These are phyloP conservation scores for Sorex fumeus DNA, from an alignment of 2,113 vertebrate genomes.

Conservation along the genomic window DNA sequence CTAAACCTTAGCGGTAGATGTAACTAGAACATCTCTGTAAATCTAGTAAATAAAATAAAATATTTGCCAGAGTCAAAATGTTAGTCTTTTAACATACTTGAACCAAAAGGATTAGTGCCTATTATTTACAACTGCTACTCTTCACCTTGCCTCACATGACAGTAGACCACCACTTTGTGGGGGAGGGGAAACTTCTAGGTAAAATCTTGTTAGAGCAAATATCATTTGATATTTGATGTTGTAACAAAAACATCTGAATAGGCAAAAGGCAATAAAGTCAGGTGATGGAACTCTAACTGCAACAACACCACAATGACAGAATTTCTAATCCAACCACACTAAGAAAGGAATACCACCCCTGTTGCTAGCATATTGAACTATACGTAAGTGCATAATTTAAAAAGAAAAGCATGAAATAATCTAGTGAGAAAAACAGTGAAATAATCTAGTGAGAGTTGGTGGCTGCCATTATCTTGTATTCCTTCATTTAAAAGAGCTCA, in stretches of 20 bases:
- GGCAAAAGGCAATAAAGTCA: neutral
- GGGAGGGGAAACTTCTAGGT: neutral
- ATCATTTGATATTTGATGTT: no score
- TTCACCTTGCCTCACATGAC: neutral
- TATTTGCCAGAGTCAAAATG: no score
- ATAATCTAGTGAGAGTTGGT: conserved; percentile 34
- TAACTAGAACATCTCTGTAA: conserved; percentile 44
- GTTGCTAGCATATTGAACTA: neutral
- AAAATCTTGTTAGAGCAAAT: conserved; percentile 36
- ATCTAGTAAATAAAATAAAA: conserved; percentile 3
- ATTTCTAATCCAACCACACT: neutral
- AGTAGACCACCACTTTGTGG: neutral
- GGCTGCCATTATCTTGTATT: neutral
- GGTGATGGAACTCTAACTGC: neutral
- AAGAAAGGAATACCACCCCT: neutral
- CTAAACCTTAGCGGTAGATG: neutral
- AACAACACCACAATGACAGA: neutral
- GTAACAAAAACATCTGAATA: conserved; percentile 23
- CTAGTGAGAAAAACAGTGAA: conserved; percentile 8
- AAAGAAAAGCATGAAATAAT: neutral
- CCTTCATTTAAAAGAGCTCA: conserved; percentile 24
- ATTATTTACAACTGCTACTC: neutral
- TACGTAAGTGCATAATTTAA: conserved; percentile 24
- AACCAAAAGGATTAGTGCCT: conserved; percentile 58
- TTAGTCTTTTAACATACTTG: conserved; percentile 17